Evolutionary conservation across 1,140 invertebrate species (phyloP), one percentile per base, ranked within the genome.

Genomic region (Panulirus ornatus): DNA sequence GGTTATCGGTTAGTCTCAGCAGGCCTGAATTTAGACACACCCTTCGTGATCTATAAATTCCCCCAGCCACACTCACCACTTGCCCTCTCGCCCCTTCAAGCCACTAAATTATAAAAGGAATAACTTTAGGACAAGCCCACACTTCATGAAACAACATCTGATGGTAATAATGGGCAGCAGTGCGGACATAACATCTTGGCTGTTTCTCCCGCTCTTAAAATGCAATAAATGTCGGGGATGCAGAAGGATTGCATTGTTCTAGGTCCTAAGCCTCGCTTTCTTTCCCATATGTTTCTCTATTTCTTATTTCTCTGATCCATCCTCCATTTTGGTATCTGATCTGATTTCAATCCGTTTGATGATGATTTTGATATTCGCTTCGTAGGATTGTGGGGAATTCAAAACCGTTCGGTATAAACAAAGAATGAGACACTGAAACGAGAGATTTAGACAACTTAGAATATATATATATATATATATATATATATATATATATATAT

Each of bases 161-260:
- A 51, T 36, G 58, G 14, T 42, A 14, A 14, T 51, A 34, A 30
- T 27, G 30, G 83, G 44, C 42, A 30, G 66, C 83, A 34, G 47
- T 6, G 66, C 63, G 30, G 36, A 44, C 83, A 36, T 84, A 70
- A 84, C 82, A 42, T 84, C n/a, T 30, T 40, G 82, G 11, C 54
- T 84, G 83, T 84, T 27, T 73, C 54, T 84, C 36, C 40, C 66
- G 58, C 63, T 51, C 63, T 71, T 84, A 84, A 84, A 47, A 63
- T 73, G 40, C 83, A 34, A 47, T 84, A 84, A 84, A 84, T 40
- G 66, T 84, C 83, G 42, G 83, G 38, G 83, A 47, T 51, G 83
- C 66, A 22, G n/a, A 47, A 40, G 66, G 70, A 84, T 84, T 84
- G 83, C 83, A 63, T 63, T 73, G 83, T 47, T 71, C 19, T 30